Evolutionary conservation across 2,113 vertebrate species (phyloP), one percentile per base, ranked within the genome.

Genomic region (Pithys albifrons): DNA sequence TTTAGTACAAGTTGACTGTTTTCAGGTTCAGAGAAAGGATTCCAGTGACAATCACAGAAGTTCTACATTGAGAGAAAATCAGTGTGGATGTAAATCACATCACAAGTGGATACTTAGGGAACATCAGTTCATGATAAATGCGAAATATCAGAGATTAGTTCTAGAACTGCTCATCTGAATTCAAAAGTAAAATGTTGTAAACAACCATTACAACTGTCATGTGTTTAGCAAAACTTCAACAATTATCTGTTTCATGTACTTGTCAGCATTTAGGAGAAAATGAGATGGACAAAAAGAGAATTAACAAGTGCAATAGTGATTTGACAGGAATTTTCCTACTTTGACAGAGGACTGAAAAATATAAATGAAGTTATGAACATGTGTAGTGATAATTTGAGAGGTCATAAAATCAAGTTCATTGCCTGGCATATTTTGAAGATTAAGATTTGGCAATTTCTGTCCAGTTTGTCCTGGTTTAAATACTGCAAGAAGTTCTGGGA

Each of bases 201-300:
- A 95, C 95, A 96, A 80, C 77, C 59, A 89, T 96, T 95, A 82
- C 27, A 81, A 93, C 70, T 91, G 79, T 35, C 88, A 89, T 33
- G 59, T 45, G 74, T 95, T 94, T 93, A 95, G 80, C 77, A 96
- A 79, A 85, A 51, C 25, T 83, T 64, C 22, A 25, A 24, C 48
- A 74, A 79, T 94, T 73, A 79, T 91, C 51, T 86, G 9, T 94
- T 87, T 59, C 55, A 57, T 81, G 72, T 75, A 91, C 70, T 61
- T 80, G 90, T 93, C 92, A 96, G 85, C 58, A 69, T 89, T 87
- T 83, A 64, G 54, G 28, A 92, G 75, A 73, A 89, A 94, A 70
- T 71, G 51, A 84, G 33, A 48, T 33, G 23, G 46, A 75, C 49
- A 74, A 73, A 51, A 93, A 79, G 15, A 39, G 57, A 69, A 15